Evolutionary conservation across 2,888 invertebrate species (phyloP), one percentile per base, ranked within the genome.

Genomic region (Campoplex capitator): DNA sequence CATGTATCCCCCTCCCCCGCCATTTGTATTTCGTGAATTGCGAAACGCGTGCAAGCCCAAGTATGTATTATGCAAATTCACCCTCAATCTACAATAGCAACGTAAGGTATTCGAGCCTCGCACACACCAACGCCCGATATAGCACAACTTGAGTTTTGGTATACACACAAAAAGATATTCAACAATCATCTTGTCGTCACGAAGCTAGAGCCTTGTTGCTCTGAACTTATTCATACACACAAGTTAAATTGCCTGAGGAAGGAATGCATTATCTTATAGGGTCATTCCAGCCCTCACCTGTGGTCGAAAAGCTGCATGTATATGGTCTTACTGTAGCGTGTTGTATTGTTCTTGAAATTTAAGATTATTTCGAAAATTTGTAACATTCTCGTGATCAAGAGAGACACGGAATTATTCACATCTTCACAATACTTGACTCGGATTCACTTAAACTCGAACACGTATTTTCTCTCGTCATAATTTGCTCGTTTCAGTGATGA

Each of bases 151-250:
- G 67, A 16, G 88, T 88, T 88, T 89, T 42, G 32, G 35, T n/a
- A 16, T 23, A 62, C 13, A 38, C 38, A 28, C n/a, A 23, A 58
- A 38, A 68, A 75, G 68, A 28, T 23, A 23, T 75, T 28, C 45
- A 56, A 45, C 75, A 32, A 67, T 48, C 67, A 23, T 38, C n/a
- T 0, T n/a, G 82, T 87, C 85, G 75, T 87, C 86, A 82, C 89
- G 89, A 88, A 86, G 89, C 89, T 88, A 79, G 87, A 84, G 89
- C 83, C 89, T 91, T 89, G 92, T 92, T 90, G 90, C 89, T 91
- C 90, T 92, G 91, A 91, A 92, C 92, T 91, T 92, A 92, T 92
- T 92, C 92, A 92, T 92, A 91, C 92, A 92, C 91, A 90, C 28
- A 28, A 92, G 91, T 92, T 91, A 89, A 90, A 90, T 89, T 90